Conservation (phyloP, 2,888 invertebrate genomes). For the Leucophenga maculata region DNA sequence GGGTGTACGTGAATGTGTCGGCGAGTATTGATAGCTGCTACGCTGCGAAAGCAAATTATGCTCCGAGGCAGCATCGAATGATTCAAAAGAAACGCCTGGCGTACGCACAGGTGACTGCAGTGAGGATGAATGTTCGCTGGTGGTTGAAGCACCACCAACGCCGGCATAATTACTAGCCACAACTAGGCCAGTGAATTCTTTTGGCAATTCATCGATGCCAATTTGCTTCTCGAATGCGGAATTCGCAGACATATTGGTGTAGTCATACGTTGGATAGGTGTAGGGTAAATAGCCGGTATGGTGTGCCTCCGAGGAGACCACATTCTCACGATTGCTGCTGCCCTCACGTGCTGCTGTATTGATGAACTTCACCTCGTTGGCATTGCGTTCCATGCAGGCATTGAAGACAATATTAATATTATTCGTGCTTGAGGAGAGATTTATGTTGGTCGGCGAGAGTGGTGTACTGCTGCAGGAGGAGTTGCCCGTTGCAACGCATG, state of each 20-base stretch:
- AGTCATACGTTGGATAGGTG: constrained; percentile 69
- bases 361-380: constrained; percentile 71
- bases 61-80: constrained; percentile 68
- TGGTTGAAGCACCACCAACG: constrained; percentile 52
- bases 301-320: constrained; percentile 66
- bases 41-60: constrained; percentile 66
- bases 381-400: constrained; percentile 64
- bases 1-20: constrained; percentile 51
- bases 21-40: constrained; percentile 54
- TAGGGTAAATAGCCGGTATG: constrained; percentile 68
- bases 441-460: constrained; percentile 69
- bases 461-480: constrained; percentile 44
- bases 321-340: constrained; percentile 43
- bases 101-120: constrained; percentile 54
- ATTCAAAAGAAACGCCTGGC: constrained; percentile 60
- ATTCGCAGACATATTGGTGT: constrained; percentile 72
- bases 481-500: constrained; percentile 28
- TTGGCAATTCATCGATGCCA: constrained; percentile 68
- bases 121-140: constrained; percentile 64
- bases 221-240: constrained; percentile 69
- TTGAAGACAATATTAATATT: constrained; percentile 71
- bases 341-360: constrained; percentile 55
- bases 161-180: constrained; percentile 31
- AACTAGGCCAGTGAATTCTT: constrained; percentile 46
- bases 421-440: constrained; percentile 70